phyloP scores from a whole-genome alignment of 1,140 invertebrate species.

The Tribolium castaneum region DNA sequence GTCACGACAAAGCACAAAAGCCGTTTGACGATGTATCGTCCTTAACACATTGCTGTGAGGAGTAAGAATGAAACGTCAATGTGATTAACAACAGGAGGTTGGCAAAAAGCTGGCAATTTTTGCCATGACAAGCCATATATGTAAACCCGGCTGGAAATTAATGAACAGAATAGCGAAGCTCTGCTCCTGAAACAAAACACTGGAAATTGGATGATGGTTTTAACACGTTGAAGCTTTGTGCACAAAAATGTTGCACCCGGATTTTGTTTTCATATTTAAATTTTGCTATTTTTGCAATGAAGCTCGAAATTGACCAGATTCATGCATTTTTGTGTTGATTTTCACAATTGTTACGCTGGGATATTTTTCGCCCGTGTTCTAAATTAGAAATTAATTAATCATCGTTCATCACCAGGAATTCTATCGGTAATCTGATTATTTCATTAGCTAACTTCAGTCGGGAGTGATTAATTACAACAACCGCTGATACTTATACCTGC shows the following conservation, averaged over 20 bases:
- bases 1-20: conserved; percentile 25
- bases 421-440: conserved; percentile 32
- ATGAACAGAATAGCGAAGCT: background rate
- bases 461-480: conserved; percentile 21
- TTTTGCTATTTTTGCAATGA: no score
- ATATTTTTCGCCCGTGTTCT: background rate
- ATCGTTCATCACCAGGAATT: background rate
- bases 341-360: no score
- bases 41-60: background rate
- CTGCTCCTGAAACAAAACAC: no score
- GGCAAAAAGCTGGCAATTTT: conserved; percentile 3
- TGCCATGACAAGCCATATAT: background rate
- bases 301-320: no score
- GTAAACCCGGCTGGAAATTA: conserved; percentile 8
- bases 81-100: background rate
- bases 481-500: background rate
- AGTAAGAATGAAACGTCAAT: conserved; percentile 10
- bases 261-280: no score
- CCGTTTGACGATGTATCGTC: conserved; percentile 19
- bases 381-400: conserved; percentile 27
- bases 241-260: no score
- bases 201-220: no score
- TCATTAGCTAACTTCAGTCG: conserved; percentile 21
- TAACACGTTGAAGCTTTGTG: no score
- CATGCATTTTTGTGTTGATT: no score